Conservation (phyloP, 92 coral and sea anemone genomes). For the Epizoanthus ramosus region DNA sequence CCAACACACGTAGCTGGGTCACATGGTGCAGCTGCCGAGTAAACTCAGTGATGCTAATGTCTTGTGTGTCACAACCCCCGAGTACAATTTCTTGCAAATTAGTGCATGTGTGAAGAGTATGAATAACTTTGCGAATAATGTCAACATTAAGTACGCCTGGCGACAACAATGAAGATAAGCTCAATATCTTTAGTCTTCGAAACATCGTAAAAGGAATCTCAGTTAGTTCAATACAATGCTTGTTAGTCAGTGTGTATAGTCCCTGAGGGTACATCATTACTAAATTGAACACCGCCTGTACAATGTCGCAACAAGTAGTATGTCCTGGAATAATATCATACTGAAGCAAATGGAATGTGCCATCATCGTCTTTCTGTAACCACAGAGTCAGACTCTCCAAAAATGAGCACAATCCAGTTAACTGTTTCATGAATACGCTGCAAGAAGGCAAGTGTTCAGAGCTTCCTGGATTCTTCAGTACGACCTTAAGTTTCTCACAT, state of each 20-base stretch:
- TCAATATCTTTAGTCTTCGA: neutral
- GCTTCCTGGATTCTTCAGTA: neutral
- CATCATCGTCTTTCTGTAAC: neutral
- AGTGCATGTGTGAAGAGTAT: too few relatives aligned
- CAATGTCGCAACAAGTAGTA: neutral
- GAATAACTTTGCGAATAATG: too few relatives aligned
- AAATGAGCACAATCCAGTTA: neutral
- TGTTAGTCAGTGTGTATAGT: slow-evolving; percentile 1
- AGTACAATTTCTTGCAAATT: too few relatives aligned
- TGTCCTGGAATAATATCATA: neutral
- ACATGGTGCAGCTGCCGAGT: too few relatives aligned
- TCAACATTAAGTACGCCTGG: too few relatives aligned
- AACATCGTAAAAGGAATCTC: slow-evolving; percentile 18
- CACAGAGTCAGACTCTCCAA: neutral
- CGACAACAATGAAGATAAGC: too few relatives aligned
- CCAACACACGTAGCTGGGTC: too few relatives aligned
- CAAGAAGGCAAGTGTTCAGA: neutral
- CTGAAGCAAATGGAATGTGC: neutral
- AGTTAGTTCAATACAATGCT: too few relatives aligned
- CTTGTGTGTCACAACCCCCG: too few relatives aligned
- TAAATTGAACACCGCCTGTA: too few relatives aligned
- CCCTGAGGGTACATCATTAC: slow-evolving; percentile 5
- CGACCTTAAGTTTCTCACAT: neutral
- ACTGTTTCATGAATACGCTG: neutral
- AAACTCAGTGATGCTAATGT: too few relatives aligned